Evolutionary conservation across 2,888 invertebrate species (phyloP), one percentile per base, ranked within the genome.

Genomic region (Eupsilia transversa): DNA sequence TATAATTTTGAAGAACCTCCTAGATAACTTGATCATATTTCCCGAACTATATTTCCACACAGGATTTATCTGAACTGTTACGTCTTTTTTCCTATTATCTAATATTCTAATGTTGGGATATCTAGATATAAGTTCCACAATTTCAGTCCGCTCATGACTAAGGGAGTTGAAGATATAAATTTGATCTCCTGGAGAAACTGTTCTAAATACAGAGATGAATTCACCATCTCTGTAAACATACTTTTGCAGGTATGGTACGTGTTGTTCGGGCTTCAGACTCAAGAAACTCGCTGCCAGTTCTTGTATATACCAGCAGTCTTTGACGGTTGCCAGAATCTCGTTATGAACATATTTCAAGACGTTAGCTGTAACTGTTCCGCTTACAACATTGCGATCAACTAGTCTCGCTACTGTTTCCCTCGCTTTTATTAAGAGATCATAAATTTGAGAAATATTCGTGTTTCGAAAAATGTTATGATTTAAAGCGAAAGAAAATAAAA

Each of bases 381-480:
- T 99, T 72, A 98, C 98, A n/a, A 99, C 99, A 92, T 99, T 99
- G 90, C 99, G 99, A 93, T 99, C 99, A 92, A 99, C 98, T 88
- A 99, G 98, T 38, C 99, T 96, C 0, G 98, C 99, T 72, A 99
- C 96, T 97, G 97, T 89, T 97, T 97, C 92, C 97, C 98, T 91
- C 97, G 97, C 74, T 97, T 96, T 96, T 97, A 97, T 71, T 63
- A 96, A 83, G 14, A 90, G 87, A 7, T 89, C 84, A 97, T 96
- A 89, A 97, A 97, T 87, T 96, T 97, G 85, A 87, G 96, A 88
- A 91, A 94, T 86, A 91, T 97, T 91, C 90, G 96, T 91, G 97
- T 97, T 77, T 97, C 96, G 10, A 97, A 94, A 93, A 17, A 87
- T 87, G 68, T 93, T 98, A 14, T 97, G 97, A 90, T 98, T 98